Evolutionary conservation across 2,113 vertebrate genomes (phyloP).

Genomic region (Triplophysa siluroides): DNA sequence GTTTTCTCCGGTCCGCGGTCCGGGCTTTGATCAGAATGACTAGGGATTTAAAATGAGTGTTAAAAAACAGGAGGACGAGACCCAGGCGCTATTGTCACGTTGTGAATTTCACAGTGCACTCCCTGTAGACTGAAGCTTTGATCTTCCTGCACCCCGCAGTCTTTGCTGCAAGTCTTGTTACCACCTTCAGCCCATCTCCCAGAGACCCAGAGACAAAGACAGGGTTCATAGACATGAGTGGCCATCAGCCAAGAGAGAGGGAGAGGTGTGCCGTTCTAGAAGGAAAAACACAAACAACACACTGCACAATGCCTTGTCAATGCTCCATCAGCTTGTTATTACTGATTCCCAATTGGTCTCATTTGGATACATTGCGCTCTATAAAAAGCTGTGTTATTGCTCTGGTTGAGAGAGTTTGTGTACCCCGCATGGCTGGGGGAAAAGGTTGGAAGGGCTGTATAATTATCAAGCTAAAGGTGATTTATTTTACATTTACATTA

Average conservation of each 20-base stretch:
- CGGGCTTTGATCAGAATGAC: constrained; percentile 47
- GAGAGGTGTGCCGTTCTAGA: background rate
- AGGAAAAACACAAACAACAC: background rate
- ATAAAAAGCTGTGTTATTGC: constrained; percentile 13
- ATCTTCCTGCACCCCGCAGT: constrained; percentile 44
- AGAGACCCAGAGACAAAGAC: constrained; percentile 15
- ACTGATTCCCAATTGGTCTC: constrained; percentile 7
- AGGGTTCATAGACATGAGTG: constrained; percentile 1
- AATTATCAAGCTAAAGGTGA: constrained; percentile 6
- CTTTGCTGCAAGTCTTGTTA: constrained; percentile 20
- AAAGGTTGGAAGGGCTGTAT: background rate
- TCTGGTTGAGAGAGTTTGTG: background rate
- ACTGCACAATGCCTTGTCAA: background rate
- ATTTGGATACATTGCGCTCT: background rate
- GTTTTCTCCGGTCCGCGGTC: constrained; percentile 15
- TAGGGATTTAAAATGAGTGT: constrained; percentile 29
- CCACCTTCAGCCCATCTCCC: constrained; percentile 29
- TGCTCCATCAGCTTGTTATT: background rate
- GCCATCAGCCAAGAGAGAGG: constrained; percentile 12
- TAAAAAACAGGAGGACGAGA: constrained; percentile 55
- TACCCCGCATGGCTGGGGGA: background rate
- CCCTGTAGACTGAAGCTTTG: constrained; percentile 48
- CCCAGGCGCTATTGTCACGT: constrained; percentile 49
- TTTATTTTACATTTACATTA: background rate
- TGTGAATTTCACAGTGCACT: constrained; percentile 46